phyloP scores from a whole-genome alignment of 2,113 vertebrate species.

The Rhabdornis inornatus region DNA sequence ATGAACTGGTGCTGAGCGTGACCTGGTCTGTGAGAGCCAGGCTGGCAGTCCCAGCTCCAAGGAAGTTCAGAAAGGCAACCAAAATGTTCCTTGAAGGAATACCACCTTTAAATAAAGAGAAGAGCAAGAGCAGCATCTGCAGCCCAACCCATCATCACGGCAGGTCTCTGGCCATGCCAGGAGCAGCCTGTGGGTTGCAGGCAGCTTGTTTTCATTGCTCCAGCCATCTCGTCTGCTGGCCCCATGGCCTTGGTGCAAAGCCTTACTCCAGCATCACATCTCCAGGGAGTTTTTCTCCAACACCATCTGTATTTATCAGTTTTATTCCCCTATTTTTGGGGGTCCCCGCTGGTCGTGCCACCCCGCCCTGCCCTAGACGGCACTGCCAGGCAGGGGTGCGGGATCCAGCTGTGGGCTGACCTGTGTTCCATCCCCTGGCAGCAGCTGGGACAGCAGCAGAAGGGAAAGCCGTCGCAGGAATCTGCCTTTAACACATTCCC shows the following conservation, averaged over 20 bases:
- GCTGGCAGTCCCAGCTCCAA: accelerated
- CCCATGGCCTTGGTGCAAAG: not conserved
- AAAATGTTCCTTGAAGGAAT: not conserved
- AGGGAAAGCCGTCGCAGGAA: not conserved
- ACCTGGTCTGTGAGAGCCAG: not conserved
- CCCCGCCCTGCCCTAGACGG: not conserved
- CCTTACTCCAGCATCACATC: not conserved
- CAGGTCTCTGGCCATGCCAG: not conserved
- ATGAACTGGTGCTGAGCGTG: accelerated
- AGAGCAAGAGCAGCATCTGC: not conserved
- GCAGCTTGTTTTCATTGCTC: not conserved
- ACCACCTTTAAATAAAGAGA: not conserved
- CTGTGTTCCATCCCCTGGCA: constrained; percentile 35
- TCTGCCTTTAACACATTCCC: not conserved
- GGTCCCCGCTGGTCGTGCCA: not conserved
- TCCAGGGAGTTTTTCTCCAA: not conserved
- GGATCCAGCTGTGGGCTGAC: not conserved
- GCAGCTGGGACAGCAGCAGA: constrained; percentile 19
- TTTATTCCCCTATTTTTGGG: accelerated
- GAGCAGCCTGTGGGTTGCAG: accelerated
- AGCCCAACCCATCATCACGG: not conserved
- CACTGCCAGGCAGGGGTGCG: not conserved
- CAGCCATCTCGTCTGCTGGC: not conserved
- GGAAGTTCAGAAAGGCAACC: not conserved
- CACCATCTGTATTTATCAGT: not conserved